Percentiles rank a stretch among this genome's conserved stretches.
phyloP scores from a whole-genome alignment of 2,797 vertebrate species.

The Echeneis naucrates region DNA sequence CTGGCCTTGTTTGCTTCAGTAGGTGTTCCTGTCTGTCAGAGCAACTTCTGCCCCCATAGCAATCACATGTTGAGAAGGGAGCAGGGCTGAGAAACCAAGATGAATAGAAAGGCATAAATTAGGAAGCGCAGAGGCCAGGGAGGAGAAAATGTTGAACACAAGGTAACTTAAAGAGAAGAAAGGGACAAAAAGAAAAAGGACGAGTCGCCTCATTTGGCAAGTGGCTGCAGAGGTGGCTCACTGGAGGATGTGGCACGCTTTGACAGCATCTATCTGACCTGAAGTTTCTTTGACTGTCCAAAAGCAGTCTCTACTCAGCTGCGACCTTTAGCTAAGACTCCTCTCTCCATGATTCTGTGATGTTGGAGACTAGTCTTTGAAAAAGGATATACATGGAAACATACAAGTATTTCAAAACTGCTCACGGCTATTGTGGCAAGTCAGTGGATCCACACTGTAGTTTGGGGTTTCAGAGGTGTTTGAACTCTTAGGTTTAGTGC shows the following conservation, averaged over 20 bases:
- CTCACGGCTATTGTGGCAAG: fast-evolving
- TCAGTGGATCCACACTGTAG: background rate
- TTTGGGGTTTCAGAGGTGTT: background rate
- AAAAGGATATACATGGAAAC: background rate
- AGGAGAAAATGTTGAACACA: constrained; percentile 11
- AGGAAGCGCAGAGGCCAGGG: constrained; percentile 12
- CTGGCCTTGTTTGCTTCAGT: constrained; percentile 22
- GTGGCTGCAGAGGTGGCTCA: constrained; percentile 35
- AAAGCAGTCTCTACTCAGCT: constrained; percentile 33
- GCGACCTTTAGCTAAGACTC: constrained; percentile 54
- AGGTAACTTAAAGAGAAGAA: constrained; percentile 16
- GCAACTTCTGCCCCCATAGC: constrained; percentile 18
- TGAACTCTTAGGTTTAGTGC: background rate
- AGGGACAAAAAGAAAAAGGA: constrained; percentile 10
- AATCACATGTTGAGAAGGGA: constrained; percentile 10
- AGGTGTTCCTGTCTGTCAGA: constrained; percentile 40
- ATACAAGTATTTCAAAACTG: background rate
- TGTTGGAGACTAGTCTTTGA: constrained; percentile 2
- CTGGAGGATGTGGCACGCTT: constrained; percentile 50
- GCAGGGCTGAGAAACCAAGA: background rate
- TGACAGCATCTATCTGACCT: constrained; percentile 48
- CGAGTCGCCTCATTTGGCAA: constrained; percentile 23
- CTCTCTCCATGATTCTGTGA: constrained; percentile 5
- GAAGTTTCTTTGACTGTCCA: constrained; percentile 50
- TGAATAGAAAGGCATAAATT: constrained; percentile 4